Percentiles rank a stretch among this genome's conserved stretches.
phyloP scores from a whole-genome alignment of 2,113 vertebrate species.

The Perognathus longimembris region DNA sequence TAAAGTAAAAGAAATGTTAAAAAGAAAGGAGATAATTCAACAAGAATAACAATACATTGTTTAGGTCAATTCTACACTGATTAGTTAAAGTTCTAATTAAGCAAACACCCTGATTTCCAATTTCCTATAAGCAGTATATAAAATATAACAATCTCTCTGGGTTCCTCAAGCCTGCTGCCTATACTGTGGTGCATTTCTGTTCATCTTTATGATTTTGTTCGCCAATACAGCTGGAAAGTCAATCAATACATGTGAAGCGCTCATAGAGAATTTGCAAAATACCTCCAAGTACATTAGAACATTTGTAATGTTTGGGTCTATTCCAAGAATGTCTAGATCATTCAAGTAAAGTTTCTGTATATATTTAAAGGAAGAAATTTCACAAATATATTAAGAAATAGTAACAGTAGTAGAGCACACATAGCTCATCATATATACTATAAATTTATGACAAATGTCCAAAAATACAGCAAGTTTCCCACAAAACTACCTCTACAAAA shows the following conservation, averaged over 20 bases:
- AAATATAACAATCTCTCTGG: not conserved
- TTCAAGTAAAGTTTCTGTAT: not conserved
- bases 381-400: not conserved
- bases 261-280: slow-evolving; percentile 34
- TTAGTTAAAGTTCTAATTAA: slow-evolving; percentile 34
- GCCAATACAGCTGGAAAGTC: slow-evolving; percentile 32
- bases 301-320: not conserved
- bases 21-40: not conserved
- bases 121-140: not conserved
- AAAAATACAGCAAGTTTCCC: not conserved
- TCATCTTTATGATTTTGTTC: slow-evolving; percentile 1
- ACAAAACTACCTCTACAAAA: not conserved
- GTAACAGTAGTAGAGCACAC: not conserved
- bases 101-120: not conserved
- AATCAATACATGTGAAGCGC: slow-evolving; percentile 38
- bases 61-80: slow-evolving; percentile 6
- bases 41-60: not conserved
- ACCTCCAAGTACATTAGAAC: not conserved
- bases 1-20: not conserved
- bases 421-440: not conserved
- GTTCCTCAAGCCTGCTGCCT: not conserved
- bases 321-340: not conserved
- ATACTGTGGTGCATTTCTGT: not conserved
- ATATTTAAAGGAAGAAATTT: slow-evolving; percentile 29
- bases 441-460: not conserved